phyloP scores from a whole-genome alignment of 2,888 invertebrate species.

The Trichopria drosophilae region DNA sequence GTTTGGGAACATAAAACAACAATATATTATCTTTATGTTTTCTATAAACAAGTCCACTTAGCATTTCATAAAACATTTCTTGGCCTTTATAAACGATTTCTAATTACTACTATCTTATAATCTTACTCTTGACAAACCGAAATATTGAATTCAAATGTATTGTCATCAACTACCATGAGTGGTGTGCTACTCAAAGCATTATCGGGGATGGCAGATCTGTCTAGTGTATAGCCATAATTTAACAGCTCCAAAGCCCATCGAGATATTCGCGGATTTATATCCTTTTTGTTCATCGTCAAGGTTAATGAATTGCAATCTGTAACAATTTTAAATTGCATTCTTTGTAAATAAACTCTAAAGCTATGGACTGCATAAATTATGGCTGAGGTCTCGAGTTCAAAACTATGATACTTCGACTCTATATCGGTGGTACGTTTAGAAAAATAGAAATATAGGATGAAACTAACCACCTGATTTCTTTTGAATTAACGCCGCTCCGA shows the following conservation, averaged over 20 bases:
- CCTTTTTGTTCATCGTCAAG: conserved; percentile 41
- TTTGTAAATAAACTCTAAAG: no score
- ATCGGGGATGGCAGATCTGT: conserved; percentile 37
- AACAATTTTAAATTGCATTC: no score
- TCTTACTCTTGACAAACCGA: conserved; percentile 26
- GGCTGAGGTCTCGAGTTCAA: conserved; percentile 44
- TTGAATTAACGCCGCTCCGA: no score
- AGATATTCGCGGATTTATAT: conserved; percentile 44
- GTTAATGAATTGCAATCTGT: no score
- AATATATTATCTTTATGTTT: no score
- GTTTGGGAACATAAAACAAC: conserved; percentile 17
- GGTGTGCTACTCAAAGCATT: conserved; percentile 37
- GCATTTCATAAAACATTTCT: conserved; percentile 18
- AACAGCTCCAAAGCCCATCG: no score
- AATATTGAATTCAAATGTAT: conserved; percentile 29
- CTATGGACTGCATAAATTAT: conserved; percentile 37
- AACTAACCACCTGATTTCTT: conserved; percentile 38
- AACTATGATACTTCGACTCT: no score
- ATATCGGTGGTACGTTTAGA: no score
- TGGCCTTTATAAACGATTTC: conserved; percentile 14
- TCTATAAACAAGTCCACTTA: no score
- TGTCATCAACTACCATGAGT: no score
- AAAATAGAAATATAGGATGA: conserved; percentile 45
- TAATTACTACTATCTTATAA: conserved; percentile 11
- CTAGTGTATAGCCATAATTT: conserved; percentile 37